phyloP scores from a whole-genome alignment of 2,113 vertebrate species.

The Nycticorax nycticorax region DNA sequence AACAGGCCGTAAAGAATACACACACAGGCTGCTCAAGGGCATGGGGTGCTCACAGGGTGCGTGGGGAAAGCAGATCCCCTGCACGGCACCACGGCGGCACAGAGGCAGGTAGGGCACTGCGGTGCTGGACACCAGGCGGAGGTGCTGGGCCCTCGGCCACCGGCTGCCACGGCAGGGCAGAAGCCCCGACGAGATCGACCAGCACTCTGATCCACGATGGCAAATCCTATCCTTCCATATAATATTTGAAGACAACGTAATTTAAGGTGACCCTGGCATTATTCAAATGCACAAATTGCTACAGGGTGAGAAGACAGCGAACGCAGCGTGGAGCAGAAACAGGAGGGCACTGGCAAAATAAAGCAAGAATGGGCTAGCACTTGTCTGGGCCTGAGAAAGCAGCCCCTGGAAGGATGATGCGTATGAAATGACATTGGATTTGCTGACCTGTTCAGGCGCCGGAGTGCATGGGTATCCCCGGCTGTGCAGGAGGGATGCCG shows the following conservation, averaged over 20 bases:
- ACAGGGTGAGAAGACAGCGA: not conserved
- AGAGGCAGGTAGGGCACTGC: not conserved
- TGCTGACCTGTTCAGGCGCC: not conserved
- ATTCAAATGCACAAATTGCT: not conserved
- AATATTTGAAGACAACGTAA: not conserved
- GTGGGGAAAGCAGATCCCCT: not conserved
- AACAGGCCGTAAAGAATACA: not conserved
- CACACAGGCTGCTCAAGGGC: not conserved
- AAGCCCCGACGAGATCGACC: not conserved
- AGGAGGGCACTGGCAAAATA: fast-evolving
- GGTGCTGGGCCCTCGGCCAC: not conserved
- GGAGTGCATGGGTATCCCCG: fast-evolving
- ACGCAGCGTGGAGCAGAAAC: not conserved
- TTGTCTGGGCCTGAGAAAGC: not conserved
- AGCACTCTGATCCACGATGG: not conserved
- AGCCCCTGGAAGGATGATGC: not conserved
- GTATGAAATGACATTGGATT: fast-evolving
- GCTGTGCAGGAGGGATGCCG: fast-evolving
- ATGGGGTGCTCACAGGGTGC: fast-evolving
- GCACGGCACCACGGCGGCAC: fast-evolving
- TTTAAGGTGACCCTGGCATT: conserved; percentile 41
- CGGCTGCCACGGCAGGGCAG: not conserved
- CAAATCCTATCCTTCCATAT: not conserved
- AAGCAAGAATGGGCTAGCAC: not conserved
- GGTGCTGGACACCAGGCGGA: not conserved